These are phyloP conservation scores for Halichondria panicea DNA, from an alignment of 37 sponge, comb jelly and placozoan species.

Conservation along the genomic window DNA sequence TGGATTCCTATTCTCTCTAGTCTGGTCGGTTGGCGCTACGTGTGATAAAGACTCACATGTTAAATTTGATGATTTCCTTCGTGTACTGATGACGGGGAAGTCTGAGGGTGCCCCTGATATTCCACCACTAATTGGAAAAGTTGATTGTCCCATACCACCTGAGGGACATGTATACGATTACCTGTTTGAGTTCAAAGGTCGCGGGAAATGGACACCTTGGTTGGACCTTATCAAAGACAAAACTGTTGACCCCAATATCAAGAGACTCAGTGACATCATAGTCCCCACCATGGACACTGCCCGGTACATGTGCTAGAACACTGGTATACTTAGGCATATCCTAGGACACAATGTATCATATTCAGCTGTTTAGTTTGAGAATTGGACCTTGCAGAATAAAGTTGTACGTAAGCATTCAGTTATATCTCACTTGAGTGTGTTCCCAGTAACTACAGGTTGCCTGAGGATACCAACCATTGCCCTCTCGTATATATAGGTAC, in stretches of 20 bases:
- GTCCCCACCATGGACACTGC: constrained; percentile 96
- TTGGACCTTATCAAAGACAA: constrained; percentile 81
- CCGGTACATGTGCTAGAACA: constrained; percentile 33
- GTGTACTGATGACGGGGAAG: constrained; percentile 76
- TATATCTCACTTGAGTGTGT: too few relatives aligned
- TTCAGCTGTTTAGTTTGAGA: too few relatives aligned
- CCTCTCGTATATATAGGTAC: constrained; percentile 61
- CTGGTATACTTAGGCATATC: too few relatives aligned
- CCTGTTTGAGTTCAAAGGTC: constrained; percentile 92
- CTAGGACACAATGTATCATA: too few relatives aligned
- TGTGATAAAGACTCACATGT: constrained; percentile 74
- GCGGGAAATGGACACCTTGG: constrained; percentile 97
- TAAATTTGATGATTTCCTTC: constrained; percentile 81
- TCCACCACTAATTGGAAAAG: constrained; percentile 71
- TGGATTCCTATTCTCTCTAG: constrained; percentile 76
- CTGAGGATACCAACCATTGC: too few relatives aligned
- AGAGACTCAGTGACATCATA: constrained; percentile 90
- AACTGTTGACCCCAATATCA: constrained; percentile 49
- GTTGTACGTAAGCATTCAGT: too few relatives aligned
- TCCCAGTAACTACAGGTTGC: too few relatives aligned
- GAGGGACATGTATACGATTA: constrained; percentile 89
- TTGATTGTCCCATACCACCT: constrained; percentile 90
- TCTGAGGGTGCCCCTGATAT: constrained; percentile 57
- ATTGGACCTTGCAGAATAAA: too few relatives aligned
- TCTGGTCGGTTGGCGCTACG: constrained; percentile 93